Conservation (phyloP, 2,797 vertebrate species). For the Streptopelia turtur region DNA sequence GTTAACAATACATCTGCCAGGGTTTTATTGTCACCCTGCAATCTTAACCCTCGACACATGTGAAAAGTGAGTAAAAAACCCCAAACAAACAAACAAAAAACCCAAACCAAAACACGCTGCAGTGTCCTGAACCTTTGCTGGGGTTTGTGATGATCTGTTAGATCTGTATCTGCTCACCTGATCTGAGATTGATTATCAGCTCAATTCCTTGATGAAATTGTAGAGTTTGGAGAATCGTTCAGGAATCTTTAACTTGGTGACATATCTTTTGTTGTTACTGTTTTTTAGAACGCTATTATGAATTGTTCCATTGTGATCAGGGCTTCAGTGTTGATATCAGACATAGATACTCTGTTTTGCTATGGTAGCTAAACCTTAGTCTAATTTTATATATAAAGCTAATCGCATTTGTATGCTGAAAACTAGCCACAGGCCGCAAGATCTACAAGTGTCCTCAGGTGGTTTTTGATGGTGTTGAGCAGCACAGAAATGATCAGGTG, state of each 20-base stretch:
- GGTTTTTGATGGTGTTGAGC: not conserved
- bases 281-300: not conserved
- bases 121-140: accelerated
- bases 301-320: not conserved
- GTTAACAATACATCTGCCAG: too few species aligned
- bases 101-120: accelerated
- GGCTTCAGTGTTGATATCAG: not conserved
- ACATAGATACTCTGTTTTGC: not conserved
- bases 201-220: accelerated
- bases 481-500: not conserved
- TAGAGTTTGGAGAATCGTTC: not conserved
- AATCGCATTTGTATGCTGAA: accelerated
- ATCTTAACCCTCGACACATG: too few species aligned
- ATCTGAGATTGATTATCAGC: accelerated
- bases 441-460: not conserved
- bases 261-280: accelerated
- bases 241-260: not conserved
- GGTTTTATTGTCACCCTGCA: too few species aligned
- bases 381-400: not conserved
- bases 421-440: not conserved
- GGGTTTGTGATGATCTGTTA: not conserved
- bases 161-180: not conserved
- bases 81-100: too few species aligned
- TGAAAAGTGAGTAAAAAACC: not conserved
- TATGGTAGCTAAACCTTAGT: accelerated